Base-by-base conservation (phyloP, 2,888 invertebrate genomes). In the Dasysyrphus tricinctus region DNA sequence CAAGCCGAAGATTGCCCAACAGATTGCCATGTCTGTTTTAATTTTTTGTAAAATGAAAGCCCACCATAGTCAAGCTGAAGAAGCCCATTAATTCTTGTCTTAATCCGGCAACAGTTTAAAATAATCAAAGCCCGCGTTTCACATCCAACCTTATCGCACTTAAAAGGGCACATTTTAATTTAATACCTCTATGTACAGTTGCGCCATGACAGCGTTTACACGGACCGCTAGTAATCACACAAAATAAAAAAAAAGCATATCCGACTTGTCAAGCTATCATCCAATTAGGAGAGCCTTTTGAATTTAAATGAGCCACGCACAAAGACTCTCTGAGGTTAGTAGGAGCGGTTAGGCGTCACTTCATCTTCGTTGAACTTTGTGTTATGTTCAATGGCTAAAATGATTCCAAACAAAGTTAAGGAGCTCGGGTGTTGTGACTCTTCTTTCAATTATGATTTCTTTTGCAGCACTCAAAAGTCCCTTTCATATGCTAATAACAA, bases 401-500 rank as follows among this genome's bases (percentile, higher is more conserved):
- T 77, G 77, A 78, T 65, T 79, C 72, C 78, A 86, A 86, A 86
- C 77, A 86, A 65, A 78, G 78, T 81, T 65, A 51, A 34, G 39
- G 24, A 54, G 65, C 44, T 54, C 14, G 67, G 81, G 73, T 70
- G 72, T 47, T 85, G 65, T 59, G 78, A 82, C 78, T 86, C 82
- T 86, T 79, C 78, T 86, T 86, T 78, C 86, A 86, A 86, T 86
- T 86, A 86, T 86, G 86, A 86, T 81, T 86, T 86, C 78, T 82
- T 86, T 86, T 72, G 70, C 79, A 67, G 12, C 57, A 65, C 75
- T 86, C 75, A 79, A 82, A 24, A 76, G 86, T 79, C 82, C 81
- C 79, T 86, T 86, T 86, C 86, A 86, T 78, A 86, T 86, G 86
- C 86, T 86, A 86, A 86, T 86, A 86, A 86, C 86, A 86, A 86